Base-by-base conservation (phyloP, 2,113 vertebrate genomes). In the Carassius carassius region DNA sequence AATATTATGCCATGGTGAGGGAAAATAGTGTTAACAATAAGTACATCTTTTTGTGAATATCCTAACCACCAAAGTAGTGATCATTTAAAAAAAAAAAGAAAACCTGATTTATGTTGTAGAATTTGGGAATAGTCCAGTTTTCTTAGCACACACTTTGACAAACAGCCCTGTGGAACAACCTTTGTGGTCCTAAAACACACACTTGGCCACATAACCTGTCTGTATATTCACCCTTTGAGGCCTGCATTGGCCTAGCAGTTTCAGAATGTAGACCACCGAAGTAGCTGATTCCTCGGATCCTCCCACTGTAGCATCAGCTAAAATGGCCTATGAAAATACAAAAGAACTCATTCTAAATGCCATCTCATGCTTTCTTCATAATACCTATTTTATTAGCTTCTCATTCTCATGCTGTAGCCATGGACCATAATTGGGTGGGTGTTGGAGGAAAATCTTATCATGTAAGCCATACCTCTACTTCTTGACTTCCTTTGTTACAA, bases 351-450 rank as follows among this genome's bases (percentile, higher is more conserved):
- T 79, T 84, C 11, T 44, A 70, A 84, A 86, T 83, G 54, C 72
- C 70, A 81, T 58, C 54, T 47, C 82, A 86, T 77, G 47, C 67
- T n/a, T 70, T 77, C 29, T 70, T 77, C 29, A 51, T 81, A 84
- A 84, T 84, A 32, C 78, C 58, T 11, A 25, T 60, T 86, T 88
- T 88, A 86, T 81, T 41, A 81, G 49, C 62, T 76, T 60, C 70
- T 77, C 37, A 14, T 41, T 65, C 49, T 37, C 63, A 79, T 77
- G 65, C 35, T 54, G 23, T 44, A 65, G 78, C 62, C 23, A 6
- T 62, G 21, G 21, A 73, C 60, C 14, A 12, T 74, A 81, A 74
- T 85, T 78, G 51, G 11, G 3, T 41, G 32, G n/a, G 77, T 74
- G 67, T 62, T 72, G 19, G 56, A 83, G 78, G 78, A 81, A 32